Conservation (phyloP, 2,113 vertebrate species). For the Sinocyclocheilus rhinocerous region DNA sequence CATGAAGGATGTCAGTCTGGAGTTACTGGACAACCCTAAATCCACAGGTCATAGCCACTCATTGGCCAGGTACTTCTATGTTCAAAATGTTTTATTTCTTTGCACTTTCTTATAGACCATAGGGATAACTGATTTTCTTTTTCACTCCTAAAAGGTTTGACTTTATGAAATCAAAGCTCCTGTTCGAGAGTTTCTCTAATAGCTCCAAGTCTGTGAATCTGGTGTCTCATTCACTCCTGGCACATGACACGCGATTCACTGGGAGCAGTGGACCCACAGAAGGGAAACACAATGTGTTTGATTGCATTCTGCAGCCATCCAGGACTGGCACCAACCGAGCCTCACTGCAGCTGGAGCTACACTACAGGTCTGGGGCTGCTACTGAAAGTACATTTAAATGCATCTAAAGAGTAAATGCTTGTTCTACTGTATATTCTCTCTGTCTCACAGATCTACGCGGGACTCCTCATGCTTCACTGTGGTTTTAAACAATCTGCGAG, state of each 20-base stretch:
- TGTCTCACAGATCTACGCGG: conserved; percentile 82
- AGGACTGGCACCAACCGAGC: conserved; percentile 83
- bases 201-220: conserved; percentile 91
- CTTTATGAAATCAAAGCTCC: conserved; percentile 96
- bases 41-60: conserved; percentile 74
- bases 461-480: conserved; percentile 95
- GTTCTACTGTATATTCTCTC: neutral
- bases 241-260: conserved; percentile 87
- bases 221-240: conserved; percentile 96
- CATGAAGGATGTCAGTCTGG: conserved; percentile 96
- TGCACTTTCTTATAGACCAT: neutral
- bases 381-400: neutral
- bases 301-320: conserved; percentile 92
- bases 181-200: conserved; percentile 95
- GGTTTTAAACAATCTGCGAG: conserved; percentile 93
- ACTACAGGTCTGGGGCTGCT: conserved; percentile 82
- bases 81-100: neutral
- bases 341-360: conserved; percentile 91
- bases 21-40: conserved; percentile 82
- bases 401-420: neutral
- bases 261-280: conserved; percentile 58
- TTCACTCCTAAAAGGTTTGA: conserved; percentile 82
- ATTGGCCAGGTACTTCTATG: conserved; percentile 82
- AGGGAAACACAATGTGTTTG: conserved; percentile 83
- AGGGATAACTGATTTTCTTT: conserved; percentile 7